Conservation (phyloP, 1,140 invertebrate species). For the Tribolium castaneum region DNA sequence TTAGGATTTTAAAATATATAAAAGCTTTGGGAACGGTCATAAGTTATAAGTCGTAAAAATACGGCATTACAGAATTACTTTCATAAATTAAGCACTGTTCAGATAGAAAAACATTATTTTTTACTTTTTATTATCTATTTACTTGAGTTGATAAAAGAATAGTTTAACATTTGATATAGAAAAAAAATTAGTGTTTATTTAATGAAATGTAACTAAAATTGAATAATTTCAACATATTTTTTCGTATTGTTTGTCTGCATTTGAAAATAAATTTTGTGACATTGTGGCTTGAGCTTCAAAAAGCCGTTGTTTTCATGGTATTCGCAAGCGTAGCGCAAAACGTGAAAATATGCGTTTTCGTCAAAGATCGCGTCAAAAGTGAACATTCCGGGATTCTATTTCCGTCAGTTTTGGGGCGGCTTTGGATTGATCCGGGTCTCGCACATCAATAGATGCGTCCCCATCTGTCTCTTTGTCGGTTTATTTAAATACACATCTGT, state of each 20-base stretch:
- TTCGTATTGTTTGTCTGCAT: not conserved
- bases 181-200: too few relatives aligned
- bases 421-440: conserved; percentile 1
- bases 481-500: conserved; percentile 25
- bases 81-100: too few relatives aligned
- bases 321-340: not conserved
- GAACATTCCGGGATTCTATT: conserved; percentile 17
- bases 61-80: too few relatives aligned
- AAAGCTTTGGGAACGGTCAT: too few relatives aligned
- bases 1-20: too few relatives aligned
- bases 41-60: too few relatives aligned
- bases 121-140: too few relatives aligned
- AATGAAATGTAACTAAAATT: too few relatives aligned
- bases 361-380: conserved; percentile 12
- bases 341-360: conserved; percentile 6
- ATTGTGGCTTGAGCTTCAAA: not conserved
- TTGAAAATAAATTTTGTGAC: too few relatives aligned
- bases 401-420: conserved; percentile 14
- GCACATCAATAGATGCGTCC: conserved; percentile 3
- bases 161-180: too few relatives aligned
- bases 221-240: not conserved
- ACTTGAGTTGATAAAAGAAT: too few relatives aligned
- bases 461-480: conserved; percentile 29
- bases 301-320: not conserved
- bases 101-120: too few relatives aligned